phyloP scores from a whole-genome alignment of 2,888 invertebrate species.

The Trachelus iudaicus region DNA sequence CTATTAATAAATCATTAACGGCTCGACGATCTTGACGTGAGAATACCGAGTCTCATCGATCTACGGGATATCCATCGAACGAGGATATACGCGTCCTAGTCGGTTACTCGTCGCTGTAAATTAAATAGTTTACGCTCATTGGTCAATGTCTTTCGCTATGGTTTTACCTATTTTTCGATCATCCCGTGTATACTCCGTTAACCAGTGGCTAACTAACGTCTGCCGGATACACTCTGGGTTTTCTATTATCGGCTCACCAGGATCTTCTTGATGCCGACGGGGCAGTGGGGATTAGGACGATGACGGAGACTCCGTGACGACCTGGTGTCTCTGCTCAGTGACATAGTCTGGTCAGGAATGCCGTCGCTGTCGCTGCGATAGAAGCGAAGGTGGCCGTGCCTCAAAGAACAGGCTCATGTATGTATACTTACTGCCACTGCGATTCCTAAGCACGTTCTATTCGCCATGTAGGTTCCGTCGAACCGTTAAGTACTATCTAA shows the following conservation, averaged over 20 bases:
- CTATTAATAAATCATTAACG: not conserved
- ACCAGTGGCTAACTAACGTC: not conserved
- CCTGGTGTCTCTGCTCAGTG: slow-evolving; percentile 23
- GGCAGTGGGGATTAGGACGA: not conserved
- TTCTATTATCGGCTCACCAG: not conserved
- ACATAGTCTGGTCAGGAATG: slow-evolving; percentile 41
- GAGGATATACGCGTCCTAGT: not conserved
- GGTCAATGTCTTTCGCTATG: not conserved
- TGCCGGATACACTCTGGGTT: not conserved
- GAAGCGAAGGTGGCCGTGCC: slow-evolving; percentile 35
- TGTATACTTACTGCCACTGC: not conserved
- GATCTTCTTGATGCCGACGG: not conserved
- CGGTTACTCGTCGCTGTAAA: not conserved
- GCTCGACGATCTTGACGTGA: not conserved
- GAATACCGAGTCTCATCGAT: not conserved
- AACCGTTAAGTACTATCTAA: slow-evolving; percentile 27
- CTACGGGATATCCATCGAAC: not conserved
- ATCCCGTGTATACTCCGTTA: not conserved
- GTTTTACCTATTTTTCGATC: not conserved
- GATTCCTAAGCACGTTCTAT: not conserved
- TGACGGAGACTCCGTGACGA: slow-evolving; percentile 1
- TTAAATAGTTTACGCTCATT: not conserved
- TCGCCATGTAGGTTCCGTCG: slow-evolving; percentile 23
- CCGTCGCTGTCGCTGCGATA: slow-evolving; percentile 31
- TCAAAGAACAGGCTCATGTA: not conserved